Evolutionary conservation across 2,888 invertebrate genomes (phyloP).

Genomic region (Tenthredo mesomela): DNA sequence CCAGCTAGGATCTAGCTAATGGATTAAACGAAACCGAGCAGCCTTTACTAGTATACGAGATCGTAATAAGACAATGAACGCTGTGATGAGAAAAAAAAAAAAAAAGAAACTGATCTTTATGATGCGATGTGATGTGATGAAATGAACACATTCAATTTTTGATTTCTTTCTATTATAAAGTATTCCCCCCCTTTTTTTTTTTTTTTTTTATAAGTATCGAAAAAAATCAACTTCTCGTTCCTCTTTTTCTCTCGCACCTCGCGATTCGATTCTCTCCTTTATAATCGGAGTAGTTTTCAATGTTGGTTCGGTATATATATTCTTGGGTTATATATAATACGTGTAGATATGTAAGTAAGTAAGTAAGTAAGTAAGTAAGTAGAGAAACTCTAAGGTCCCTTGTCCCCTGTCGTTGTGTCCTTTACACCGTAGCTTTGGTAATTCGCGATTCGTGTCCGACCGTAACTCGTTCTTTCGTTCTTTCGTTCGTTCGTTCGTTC

Average conservation of each 20-base stretch:
- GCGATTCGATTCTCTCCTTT: background rate
- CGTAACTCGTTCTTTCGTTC: conserved; percentile 69
- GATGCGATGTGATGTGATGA: background rate
- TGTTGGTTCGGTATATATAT: conserved; percentile 66
- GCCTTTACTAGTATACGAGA: background rate
- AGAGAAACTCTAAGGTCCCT: background rate
- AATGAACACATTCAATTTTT: background rate
- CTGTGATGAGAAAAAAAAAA: background rate
- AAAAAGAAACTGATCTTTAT: no score
- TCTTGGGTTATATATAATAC: background rate
- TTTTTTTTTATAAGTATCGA: no score
- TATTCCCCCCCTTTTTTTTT: no score
- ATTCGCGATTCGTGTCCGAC: conserved; percentile 75
- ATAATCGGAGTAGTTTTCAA: conserved; percentile 73
- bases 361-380: no score
- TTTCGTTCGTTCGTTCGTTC: conserved; percentile 65
- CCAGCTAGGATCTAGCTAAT: conserved; percentile 12
- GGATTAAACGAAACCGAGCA: conserved; percentile 43
- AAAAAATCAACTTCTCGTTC: background rate
- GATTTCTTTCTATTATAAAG: background rate
- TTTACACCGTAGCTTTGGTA: conserved; percentile 64
- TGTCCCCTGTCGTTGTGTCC: conserved; percentile 61
- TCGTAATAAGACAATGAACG: background rate
- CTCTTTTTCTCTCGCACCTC: background rate
- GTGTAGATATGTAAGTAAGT: background rate